Percentiles rank a stretch among this genome's conserved stretches.
These are phyloP conservation scores for Syrphus vitripennis DNA, from an alignment of 2,888 invertebrate genomes.

Conservation along the genomic window DNA sequence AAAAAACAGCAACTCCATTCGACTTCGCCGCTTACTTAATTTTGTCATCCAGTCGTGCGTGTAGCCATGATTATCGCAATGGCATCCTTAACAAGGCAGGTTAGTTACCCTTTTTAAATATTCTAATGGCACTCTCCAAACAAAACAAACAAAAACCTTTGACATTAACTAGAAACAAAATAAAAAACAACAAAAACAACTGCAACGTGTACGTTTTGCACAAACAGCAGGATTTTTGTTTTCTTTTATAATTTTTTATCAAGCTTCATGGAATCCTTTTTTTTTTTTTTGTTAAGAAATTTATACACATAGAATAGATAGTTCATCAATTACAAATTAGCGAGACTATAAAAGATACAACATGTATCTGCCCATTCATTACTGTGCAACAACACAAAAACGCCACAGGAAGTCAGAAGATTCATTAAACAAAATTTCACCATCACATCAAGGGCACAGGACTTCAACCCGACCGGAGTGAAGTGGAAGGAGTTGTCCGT, in stretches of 20 bases:
- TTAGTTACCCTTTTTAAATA: slow-evolving; percentile 69
- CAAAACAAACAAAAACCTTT: neutral
- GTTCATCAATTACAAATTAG: slow-evolving; percentile 29
- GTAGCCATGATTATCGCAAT: slow-evolving; percentile 43
- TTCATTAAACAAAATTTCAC: neutral
- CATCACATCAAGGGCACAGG: neutral
- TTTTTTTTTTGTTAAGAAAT: neutral
- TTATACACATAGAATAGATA: neutral
- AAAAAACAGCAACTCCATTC: neutral
- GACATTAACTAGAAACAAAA: slow-evolving; percentile 12
- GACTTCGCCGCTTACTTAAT: neutral
- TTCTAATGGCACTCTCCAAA: slow-evolving; percentile 49
- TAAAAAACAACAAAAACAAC: neutral
- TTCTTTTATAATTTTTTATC: neutral
- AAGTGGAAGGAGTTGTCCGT: neutral
- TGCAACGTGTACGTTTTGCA: slow-evolving; percentile 5
- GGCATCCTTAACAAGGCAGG: slow-evolving; percentile 55
- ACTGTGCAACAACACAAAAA: neutral
- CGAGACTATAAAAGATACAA: slow-evolving; percentile 6
- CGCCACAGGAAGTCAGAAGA: slow-evolving; percentile 16
- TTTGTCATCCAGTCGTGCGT: neutral
- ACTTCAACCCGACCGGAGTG: neutral
- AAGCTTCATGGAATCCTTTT: neutral
- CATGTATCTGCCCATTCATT: neutral
- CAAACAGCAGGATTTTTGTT: neutral